These are phyloP conservation scores for Tragelaphus strepsiceros DNA, from an alignment of 2,113 vertebrate species.

Conservation along the genomic window DNA sequence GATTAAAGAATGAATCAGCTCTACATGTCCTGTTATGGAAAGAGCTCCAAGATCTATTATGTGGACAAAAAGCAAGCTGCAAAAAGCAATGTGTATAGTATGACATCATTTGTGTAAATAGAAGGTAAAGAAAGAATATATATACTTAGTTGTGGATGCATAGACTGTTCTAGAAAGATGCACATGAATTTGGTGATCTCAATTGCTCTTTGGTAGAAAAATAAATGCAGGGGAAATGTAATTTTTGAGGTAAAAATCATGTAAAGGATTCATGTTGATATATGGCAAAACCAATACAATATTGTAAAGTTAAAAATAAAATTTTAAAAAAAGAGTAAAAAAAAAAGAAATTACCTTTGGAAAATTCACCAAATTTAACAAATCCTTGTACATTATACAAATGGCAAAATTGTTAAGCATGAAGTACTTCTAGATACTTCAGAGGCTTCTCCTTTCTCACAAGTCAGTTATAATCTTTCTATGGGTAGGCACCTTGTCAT, in stretches of 20 bases:
- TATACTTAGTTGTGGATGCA: not conserved
- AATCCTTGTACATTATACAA: not conserved
- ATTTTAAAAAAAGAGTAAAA: too few relatives aligned
- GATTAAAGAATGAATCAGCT: not conserved
- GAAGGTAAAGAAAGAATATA: not conserved
- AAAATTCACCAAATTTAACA: constrained; percentile 7
- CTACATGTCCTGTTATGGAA: not conserved
- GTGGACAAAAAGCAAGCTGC: not conserved
- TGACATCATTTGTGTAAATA: not conserved
- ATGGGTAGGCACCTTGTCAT: not conserved
- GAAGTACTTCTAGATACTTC: not conserved
- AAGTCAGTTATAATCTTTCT: not conserved
- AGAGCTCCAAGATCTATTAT: not conserved
- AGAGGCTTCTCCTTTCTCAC: not conserved
- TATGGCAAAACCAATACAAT: too few relatives aligned
- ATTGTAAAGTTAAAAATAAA: too few relatives aligned
- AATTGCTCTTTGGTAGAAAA: not conserved
- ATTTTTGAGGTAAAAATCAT: not conserved
- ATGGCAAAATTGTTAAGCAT: not conserved
- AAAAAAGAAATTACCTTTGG: not conserved
- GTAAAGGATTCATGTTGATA: not conserved
- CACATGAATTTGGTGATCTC: not conserved
- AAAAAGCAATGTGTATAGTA: not conserved
- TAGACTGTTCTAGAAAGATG: not conserved
- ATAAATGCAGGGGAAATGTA: not conserved